Conservation (phyloP, 1,140 invertebrate species). For the Hylyphantes graminicola region DNA sequence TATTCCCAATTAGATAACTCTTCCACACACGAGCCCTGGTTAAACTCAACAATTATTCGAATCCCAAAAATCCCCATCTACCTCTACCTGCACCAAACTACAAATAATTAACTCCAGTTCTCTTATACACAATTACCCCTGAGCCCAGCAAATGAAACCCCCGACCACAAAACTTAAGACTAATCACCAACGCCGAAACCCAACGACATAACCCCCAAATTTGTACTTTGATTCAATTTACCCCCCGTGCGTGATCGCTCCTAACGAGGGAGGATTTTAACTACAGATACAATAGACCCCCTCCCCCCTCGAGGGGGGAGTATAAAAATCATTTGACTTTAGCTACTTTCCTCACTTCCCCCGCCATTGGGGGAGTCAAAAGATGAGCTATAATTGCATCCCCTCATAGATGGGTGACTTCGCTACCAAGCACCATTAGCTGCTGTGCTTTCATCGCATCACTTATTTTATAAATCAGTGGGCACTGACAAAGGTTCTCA, state of each 20-base stretch:
- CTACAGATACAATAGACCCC: constrained; percentile 19
- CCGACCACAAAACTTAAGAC: too few species aligned
- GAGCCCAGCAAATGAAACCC: too few species aligned
- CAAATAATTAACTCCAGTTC: too few species aligned
- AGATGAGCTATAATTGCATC: constrained; percentile 53
- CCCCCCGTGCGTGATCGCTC: constrained; percentile 5
- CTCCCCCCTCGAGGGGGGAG: not conserved
- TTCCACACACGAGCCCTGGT: too few species aligned
- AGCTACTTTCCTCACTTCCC: not conserved
- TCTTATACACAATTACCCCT: too few species aligned
- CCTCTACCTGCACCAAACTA: too few species aligned
- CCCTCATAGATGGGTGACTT: constrained; percentile 45
- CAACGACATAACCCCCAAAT: constrained; percentile 28
- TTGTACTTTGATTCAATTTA: constrained; percentile 55
- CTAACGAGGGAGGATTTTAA: constrained; percentile 40
- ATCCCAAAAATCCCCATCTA: too few species aligned
- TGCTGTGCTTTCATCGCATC: constrained; percentile 46
- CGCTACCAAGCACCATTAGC: constrained; percentile 47
- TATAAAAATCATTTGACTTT: constrained; percentile 39
- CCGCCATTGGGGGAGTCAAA: not conserved
- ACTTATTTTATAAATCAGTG: constrained; percentile 54
- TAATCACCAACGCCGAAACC: too few species aligned
- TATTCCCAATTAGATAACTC: too few species aligned
- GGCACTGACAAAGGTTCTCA: constrained; percentile 32
- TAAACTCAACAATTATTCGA: too few species aligned